Conservation (phyloP, 1,140 invertebrate species). For the Aethina tumida region DNA sequence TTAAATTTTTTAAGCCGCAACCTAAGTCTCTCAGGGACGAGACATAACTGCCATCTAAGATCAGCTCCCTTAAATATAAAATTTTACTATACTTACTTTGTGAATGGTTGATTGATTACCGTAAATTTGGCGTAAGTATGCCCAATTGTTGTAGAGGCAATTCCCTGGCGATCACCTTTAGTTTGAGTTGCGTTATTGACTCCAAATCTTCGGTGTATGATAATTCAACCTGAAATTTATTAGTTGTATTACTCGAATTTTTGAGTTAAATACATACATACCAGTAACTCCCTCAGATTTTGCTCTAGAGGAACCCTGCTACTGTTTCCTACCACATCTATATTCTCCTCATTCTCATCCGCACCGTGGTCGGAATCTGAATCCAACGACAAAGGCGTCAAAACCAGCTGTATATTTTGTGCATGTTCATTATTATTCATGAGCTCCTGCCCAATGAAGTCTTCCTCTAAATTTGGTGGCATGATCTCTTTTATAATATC, state of each 20-base stretch:
- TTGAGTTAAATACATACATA: conserved; percentile 29
- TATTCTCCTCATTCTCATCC: too few species aligned
- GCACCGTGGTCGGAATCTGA: too few species aligned
- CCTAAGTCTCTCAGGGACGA: conserved; percentile 54
- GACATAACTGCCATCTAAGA: conserved; percentile 53
- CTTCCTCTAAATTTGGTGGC: too few species aligned
- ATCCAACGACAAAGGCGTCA: too few species aligned
- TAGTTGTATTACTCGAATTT: conserved; percentile 5
- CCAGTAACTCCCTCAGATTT: conserved; percentile 47
- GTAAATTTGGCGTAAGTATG: conserved; percentile 48
- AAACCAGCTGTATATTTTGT: too few species aligned
- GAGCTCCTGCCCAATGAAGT: too few species aligned
- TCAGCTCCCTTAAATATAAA: conserved; percentile 43
- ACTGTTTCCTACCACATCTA: too few species aligned
- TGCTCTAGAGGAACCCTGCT: conserved; percentile 46
- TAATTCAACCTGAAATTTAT: conserved; percentile 36
- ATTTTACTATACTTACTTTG: too few species aligned
- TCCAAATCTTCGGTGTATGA: conserved; percentile 46
- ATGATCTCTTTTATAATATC: too few species aligned
- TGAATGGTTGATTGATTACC: too few species aligned
- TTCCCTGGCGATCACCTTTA: conserved; percentile 50
- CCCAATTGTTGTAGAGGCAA: conserved; percentile 49
- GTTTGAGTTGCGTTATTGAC: conserved; percentile 44
- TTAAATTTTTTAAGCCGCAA: conserved; percentile 47
- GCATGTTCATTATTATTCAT: too few species aligned